Evolutionary conservation across 2,797 vertebrate species (phyloP).

Genomic region (Hydrolagus colliei): DNA sequence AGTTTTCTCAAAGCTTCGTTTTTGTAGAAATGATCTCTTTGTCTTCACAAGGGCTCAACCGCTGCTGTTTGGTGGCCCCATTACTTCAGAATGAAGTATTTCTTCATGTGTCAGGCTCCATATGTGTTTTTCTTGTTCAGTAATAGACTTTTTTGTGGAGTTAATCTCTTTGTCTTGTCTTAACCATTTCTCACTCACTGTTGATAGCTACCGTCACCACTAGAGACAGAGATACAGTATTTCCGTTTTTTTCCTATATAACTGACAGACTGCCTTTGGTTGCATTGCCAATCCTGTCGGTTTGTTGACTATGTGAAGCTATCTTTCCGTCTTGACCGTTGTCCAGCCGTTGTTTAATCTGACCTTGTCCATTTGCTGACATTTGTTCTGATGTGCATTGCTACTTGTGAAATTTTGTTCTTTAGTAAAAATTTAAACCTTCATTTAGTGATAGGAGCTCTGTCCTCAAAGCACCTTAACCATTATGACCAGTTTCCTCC

Average conservation of each 20-base stretch:
- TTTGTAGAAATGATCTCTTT: constrained; percentile 29
- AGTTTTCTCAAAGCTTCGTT: constrained; percentile 4
- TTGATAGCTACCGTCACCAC: constrained; percentile 31
- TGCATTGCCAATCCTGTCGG: neutral
- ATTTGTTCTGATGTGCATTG: neutral
- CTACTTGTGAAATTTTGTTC: neutral
- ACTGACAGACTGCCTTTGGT: constrained; percentile 17
- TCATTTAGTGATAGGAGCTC: neutral
- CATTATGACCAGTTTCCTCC: no score
- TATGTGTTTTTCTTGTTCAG: constrained; percentile 32
- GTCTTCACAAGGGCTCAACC: constrained; percentile 28
- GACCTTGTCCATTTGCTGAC: neutral
- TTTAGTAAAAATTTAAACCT: neutral
- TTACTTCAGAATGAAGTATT: constrained; percentile 32
- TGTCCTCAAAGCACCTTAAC: neutral
- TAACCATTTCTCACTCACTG: constrained; percentile 29
- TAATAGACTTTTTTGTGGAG: constrained; percentile 32
- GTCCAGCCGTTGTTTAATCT: neutral
- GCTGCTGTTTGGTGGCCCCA: constrained; percentile 28
- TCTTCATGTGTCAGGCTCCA: constrained; percentile 31
- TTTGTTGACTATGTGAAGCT: neutral
- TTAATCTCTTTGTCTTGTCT: constrained; percentile 33
- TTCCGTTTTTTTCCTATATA: constrained; percentile 9
- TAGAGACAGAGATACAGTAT: constrained; percentile 24
- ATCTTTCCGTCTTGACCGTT: neutral